Percentiles rank a stretch among this genome's conserved stretches.
These are phyloP conservation scores for Anhinga anhinga DNA, from an alignment of 2,113 vertebrate genomes.

Conservation along the genomic window DNA sequence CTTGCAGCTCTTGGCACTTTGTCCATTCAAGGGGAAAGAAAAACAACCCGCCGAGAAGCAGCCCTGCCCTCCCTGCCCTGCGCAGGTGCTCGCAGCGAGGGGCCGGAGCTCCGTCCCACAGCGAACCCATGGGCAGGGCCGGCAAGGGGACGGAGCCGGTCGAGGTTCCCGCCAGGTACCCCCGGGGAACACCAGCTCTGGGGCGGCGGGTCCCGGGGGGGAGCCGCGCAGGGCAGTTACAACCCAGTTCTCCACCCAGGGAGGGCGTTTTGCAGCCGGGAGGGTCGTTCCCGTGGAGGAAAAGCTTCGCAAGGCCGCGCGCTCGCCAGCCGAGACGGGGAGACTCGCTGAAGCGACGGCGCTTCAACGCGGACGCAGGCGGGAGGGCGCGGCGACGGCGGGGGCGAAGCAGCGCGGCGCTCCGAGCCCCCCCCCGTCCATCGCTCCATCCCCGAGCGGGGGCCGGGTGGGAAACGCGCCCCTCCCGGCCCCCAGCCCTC, in stretches of 20 bases:
- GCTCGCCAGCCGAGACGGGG: neutral
- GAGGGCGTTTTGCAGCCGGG: neutral
- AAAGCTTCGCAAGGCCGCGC: neutral
- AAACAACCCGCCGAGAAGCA: neutral
- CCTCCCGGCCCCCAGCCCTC: too few relatives aligned
- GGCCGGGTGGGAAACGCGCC: too few relatives aligned
- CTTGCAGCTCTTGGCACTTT: neutral
- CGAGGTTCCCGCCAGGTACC: too few relatives aligned
- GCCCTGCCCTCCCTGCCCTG: neutral
- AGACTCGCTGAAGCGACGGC: fast-evolving
- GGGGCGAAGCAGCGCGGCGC: too few relatives aligned
- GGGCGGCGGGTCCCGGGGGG: too few relatives aligned
- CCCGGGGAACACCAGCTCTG: neutral
- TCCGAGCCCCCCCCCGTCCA: neutral
- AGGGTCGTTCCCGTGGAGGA: neutral
- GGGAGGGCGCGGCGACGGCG: neutral
- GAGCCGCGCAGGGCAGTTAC: neutral
- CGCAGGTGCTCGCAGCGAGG: fast-evolving
- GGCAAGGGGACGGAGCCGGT: fast-evolving
- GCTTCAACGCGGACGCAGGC: neutral
- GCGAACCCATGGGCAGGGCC: too few relatives aligned
- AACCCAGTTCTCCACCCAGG: neutral
- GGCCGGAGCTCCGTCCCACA: fast-evolving
- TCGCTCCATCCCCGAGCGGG: too few relatives aligned
- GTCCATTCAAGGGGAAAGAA: neutral